Base-by-base conservation (phyloP, 2,888 invertebrate species). In the Hydrotaea diabolus region DNA sequence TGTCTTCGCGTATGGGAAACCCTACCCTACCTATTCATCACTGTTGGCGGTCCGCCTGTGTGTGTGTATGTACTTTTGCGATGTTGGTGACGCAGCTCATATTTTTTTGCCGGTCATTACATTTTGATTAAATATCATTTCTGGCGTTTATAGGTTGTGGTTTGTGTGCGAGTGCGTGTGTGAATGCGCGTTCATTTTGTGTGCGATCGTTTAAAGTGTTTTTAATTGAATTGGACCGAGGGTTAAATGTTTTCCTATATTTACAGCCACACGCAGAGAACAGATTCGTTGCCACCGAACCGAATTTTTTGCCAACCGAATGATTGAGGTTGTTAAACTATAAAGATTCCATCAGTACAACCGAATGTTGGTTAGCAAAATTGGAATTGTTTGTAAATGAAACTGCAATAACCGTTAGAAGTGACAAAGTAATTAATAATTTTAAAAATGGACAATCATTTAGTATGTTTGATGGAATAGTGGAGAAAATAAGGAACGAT, bases 171-270 rank as follows among this genome's bases (percentile, higher is more conserved):
- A n/a, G n/a, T n/a, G n/a, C n/a, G 53, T 72, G 31, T 53, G 21
- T 72, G 17, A 9, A n/a, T 43, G 2, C 7, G 49, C n/a, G 49
- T n/a, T n/a, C 49, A 49, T 49, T 1, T 31, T 31, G 53, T 53
- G 19, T 53, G 21, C 21, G 55, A 21, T 55, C 49, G 21, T 55
- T 55, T 62, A 7, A 83, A 83, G 79, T 83, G 76, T 69, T 66
- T 77, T 79, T 66, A 77, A 83, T 83, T 83, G 66, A 43, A 69
- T 66, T 73, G 76, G 19, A 17, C 64, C 17, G 19, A n/a, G 72
- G 79, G 79, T 83, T 77, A 83, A 83, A 62, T 79, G 72, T 75
- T 62, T 11, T 31, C 31, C 7, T 31, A 31, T n/a, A n/a, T n/a
- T n/a, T n/a, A n/a, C n/a, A n/a, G n/a, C n/a, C n/a, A n/a, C n/a